phyloP scores from a whole-genome alignment of 2,113 vertebrate species.

The Campylomormyrus numenius region DNA sequence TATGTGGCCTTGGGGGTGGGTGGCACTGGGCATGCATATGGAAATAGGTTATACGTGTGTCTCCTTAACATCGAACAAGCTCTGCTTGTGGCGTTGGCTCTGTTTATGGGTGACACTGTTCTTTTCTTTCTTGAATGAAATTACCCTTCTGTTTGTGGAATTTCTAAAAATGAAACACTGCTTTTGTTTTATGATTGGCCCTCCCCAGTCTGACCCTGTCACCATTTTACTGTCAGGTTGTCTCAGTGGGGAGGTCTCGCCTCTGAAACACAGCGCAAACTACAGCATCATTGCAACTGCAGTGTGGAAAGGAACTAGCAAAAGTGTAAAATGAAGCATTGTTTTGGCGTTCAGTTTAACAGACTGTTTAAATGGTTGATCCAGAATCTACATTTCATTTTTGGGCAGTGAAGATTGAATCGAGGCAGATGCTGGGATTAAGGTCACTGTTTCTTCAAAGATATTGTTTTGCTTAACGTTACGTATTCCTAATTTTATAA shows the following conservation, averaged over 20 bases:
- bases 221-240: background rate
- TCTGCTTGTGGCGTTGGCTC: background rate
- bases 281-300: background rate
- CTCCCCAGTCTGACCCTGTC: background rate
- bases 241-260: background rate
- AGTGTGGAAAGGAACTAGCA: background rate
- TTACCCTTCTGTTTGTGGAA: background rate
- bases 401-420: background rate
- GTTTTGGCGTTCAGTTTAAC: background rate
- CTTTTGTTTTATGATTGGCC: background rate
- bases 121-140: background rate
- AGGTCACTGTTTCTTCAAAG: background rate
- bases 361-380: background rate
- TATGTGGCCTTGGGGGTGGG: background rate
- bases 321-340: background rate
- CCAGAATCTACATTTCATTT: background rate
- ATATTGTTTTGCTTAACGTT: background rate
- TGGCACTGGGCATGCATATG: background rate
- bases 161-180: background rate
- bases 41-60: background rate
- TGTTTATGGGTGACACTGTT: background rate
- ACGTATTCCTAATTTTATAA: background rate
- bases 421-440: background rate
- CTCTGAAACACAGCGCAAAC: slow-evolving; percentile 7
- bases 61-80: background rate